Evolutionary conservation across 2,888 invertebrate species (phyloP).

Genomic region (Acrobasis repandana): DNA sequence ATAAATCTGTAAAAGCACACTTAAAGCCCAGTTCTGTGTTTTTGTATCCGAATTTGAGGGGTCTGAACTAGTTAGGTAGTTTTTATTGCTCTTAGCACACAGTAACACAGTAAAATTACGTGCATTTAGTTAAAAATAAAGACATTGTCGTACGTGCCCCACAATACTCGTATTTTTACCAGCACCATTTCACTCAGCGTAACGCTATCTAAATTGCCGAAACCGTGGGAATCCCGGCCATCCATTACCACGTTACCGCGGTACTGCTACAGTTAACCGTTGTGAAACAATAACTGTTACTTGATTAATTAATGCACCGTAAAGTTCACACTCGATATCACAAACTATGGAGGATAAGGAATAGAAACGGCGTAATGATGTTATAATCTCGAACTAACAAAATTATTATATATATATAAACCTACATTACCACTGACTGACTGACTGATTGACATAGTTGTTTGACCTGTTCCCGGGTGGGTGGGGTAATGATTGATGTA

Average conservation of each 20-base stretch:
- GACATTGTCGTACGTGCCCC: background rate
- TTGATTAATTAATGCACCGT: slow-evolving; percentile 41
- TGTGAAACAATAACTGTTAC: slow-evolving; percentile 39
- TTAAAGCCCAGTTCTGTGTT: no score
- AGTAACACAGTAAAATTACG: background rate
- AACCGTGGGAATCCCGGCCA: slow-evolving; percentile 47
- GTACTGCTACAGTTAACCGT: slow-evolving; percentile 34
- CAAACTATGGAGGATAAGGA: background rate
- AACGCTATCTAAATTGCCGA: slow-evolving; percentile 48
- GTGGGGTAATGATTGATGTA: no score
- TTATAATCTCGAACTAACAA: no score
- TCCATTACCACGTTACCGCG: slow-evolving; percentile 40
- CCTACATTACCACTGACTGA: no score
- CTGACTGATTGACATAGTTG: no score
- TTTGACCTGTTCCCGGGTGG: no score
- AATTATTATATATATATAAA: no score
- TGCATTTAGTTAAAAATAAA: background rate
- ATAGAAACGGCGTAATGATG: background rate
- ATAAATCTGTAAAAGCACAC: no score
- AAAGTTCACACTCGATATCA: slow-evolving; percentile 31
- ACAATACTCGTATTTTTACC: background rate
- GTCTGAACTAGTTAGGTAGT: background rate
- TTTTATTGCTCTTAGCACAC: background rate
- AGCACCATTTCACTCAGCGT: slow-evolving; percentile 21
- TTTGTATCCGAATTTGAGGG: no score